Base-by-base conservation (phyloP, 2,888 invertebrate species). In the Lasioglossum calceatum region DNA sequence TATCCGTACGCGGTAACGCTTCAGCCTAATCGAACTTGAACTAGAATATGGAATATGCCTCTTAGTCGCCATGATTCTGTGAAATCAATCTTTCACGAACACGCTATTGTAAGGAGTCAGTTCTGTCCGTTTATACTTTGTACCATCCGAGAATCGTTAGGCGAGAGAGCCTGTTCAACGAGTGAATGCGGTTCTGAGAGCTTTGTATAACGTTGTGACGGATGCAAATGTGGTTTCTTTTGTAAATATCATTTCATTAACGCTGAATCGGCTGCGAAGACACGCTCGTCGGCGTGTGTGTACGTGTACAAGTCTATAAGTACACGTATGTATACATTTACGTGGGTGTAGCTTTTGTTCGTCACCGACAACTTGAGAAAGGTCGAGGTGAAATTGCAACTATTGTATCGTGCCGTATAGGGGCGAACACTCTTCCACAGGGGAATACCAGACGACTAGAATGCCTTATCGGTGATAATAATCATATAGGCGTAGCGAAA, bases 401-500 rank as follows among this genome's bases (percentile, higher is more conserved):
- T 42, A 73, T 70, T 32, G 42, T 42, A 61, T 8, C 70, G 39
- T 70, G 23, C 23, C 36, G 39, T 70, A 7, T 39, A 36, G 23
- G 19, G 3, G 39, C 39, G 16, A 14, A 36, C 67, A 19, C 36
- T 36, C 12, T 12, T 27, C 16, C 32, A 23, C 16, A 64, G 32
- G 32, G 58, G 16, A 64, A 73, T n/a, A 16, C 4, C 39, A 47
- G 42, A 72, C 67, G 75, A 81, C 75, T 82, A 79, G 81, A 36
- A 86, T 81, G 81, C 77, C 81, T 86, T 86, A 79, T 79, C 42
- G 23, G 61, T 71, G 58, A 58, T 81, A 85, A 86, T 86, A 85
- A 78, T 72, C 39, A 10, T 67, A 61, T 83, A 87, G 76, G 54
- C 32, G 75, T 50, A 76, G 50, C 32, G 47, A 42, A 71, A 71